Conservation (phyloP, 2,797 vertebrate genomes). For the Discoglossus pictus region DNA sequence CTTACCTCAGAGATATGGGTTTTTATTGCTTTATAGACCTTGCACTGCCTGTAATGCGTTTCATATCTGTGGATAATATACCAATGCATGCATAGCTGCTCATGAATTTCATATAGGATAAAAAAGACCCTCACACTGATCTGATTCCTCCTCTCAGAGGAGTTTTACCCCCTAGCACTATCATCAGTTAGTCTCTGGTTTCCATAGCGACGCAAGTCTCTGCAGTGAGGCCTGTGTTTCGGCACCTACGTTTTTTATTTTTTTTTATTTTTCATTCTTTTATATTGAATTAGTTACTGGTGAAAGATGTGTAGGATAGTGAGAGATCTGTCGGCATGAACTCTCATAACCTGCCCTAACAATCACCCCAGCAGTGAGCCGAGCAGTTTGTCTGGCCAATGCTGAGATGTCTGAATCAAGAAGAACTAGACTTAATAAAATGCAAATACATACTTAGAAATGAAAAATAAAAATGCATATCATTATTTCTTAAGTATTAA, state of each 20-base stretch:
- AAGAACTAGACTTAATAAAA: constrained; percentile 13
- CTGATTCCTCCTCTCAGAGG: constrained; percentile 1
- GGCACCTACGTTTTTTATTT: constrained; percentile 18
- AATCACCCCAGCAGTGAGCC: background rate
- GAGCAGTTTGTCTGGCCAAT: constrained; percentile 17
- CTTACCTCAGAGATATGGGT: too few species aligned
- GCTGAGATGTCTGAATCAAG: background rate
- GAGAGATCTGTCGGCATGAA: background rate
- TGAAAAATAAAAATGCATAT: too few species aligned
- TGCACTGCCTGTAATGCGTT: background rate
- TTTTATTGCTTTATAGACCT: background rate
- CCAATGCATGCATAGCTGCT: background rate
- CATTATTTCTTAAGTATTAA: too few species aligned
- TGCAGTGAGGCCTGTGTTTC: background rate
- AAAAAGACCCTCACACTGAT: constrained; percentile 1
- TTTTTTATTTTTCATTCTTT: constrained; percentile 4
- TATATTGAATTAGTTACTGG: constrained; percentile 19
- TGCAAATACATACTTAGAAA: background rate
- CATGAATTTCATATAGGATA: background rate
- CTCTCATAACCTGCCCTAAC: constrained; percentile 14
- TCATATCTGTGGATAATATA: background rate
- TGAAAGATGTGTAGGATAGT: constrained; percentile 25
- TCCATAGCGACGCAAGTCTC: constrained; percentile 28
- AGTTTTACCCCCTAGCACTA: constrained; percentile 1
- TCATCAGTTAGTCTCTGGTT: constrained; percentile 12